Conservation (phyloP, 1,140 invertebrate genomes). For the Sminthurides bifidus region DNA sequence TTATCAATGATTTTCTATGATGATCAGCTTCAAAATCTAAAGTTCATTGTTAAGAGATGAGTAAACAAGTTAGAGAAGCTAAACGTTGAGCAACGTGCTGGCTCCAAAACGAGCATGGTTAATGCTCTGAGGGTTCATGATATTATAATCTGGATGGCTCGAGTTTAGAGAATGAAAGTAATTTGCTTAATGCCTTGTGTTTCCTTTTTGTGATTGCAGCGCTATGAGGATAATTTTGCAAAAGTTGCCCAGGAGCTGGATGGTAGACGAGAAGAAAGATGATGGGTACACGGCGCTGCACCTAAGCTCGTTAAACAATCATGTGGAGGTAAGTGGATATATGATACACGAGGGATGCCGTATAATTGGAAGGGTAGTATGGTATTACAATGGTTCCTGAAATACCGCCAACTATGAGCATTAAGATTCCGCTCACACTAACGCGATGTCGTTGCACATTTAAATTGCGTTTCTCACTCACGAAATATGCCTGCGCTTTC, state of each 20-base stretch:
- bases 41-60: too few relatives aligned
- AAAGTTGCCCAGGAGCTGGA: slow-evolving; percentile 86
- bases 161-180: neutral
- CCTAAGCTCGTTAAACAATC: slow-evolving; percentile 83
- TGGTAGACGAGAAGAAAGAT: slow-evolving; percentile 96
- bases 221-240: slow-evolving; percentile 87
- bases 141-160: neutral
- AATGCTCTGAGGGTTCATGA: too few relatives aligned
- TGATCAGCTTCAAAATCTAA: too few relatives aligned
- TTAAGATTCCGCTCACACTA: neutral
- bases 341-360: neutral
- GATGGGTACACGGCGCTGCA: slow-evolving; percentile 51
- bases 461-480: neutral
- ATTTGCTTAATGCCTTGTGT: neutral
- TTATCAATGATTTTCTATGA: too few relatives aligned
- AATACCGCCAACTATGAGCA: neutral
- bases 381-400: neutral
- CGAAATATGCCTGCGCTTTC: neutral
- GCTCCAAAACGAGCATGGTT: too few relatives aligned
- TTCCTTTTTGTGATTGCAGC: slow-evolving; percentile 47
- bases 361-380: neutral
- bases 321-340: slow-evolving; percentile 54
- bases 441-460: neutral
- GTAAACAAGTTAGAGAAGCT: too few relatives aligned
- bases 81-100: too few relatives aligned